Percentiles rank a stretch among this genome's conserved stretches.
Conservation (phyloP, 2,113 vertebrate species). For the Alligator sinensis region DNA sequence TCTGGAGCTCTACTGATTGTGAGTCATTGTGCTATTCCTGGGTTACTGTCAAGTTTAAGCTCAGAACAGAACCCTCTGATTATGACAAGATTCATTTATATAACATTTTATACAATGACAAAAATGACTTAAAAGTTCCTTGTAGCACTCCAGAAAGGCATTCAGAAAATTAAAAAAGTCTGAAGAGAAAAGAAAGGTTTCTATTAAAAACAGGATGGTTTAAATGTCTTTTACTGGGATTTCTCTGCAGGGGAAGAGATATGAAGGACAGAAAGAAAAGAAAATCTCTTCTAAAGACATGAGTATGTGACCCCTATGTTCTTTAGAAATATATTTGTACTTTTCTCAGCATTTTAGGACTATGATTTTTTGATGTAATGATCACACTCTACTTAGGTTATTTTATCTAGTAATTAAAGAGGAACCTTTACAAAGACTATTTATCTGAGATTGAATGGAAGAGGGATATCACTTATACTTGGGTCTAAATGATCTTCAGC, state of each 20-base stretch:
- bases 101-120: constrained; percentile 47
- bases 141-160: neutral
- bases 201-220: neutral
- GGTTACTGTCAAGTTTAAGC: constrained; percentile 27
- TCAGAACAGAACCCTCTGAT: constrained; percentile 46
- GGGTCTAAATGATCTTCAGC: neutral
- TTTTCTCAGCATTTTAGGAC: neutral
- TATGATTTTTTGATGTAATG: neutral
- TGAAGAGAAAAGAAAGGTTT: neutral
- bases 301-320: rapidly evolving
- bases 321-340: neutral
- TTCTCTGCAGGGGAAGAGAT: neutral
- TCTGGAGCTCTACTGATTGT: constrained; percentile 27
- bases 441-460: neutral
- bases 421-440: neutral
- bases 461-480: neutral
- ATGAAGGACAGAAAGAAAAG: neutral
- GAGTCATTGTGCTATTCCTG: constrained; percentile 53
- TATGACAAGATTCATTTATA: constrained; percentile 52
- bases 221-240: neutral
- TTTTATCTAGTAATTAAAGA: neutral
- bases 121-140: constrained; percentile 32
- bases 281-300: neutral
- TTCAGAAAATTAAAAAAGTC: neutral
- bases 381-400: neutral